Percentiles rank a stretch among this genome's conserved stretches.
These are phyloP conservation scores for Pogona vitticeps DNA, from an alignment of 2,113 vertebrate species.

Conservation along the genomic window DNA sequence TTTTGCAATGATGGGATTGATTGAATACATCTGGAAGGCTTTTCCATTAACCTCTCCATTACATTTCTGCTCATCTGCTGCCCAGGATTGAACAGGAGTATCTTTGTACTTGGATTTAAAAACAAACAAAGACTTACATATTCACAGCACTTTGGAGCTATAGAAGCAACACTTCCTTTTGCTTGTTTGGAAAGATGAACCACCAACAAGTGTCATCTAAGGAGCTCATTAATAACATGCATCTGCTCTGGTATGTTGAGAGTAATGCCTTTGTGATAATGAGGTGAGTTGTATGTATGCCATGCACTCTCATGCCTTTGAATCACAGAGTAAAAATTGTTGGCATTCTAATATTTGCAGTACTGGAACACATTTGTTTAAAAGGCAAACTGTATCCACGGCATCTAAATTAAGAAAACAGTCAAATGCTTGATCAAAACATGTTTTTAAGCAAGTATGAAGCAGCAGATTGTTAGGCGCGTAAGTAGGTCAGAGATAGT, in stretches of 20 bases:
- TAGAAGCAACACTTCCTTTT: neutral
- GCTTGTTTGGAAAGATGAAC: neutral
- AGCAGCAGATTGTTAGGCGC: slow-evolving; percentile 74
- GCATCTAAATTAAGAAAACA: slow-evolving; percentile 56
- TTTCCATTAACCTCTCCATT: no score
- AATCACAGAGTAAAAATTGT: slow-evolving; percentile 15
- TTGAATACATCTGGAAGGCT: no score
- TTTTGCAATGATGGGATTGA: no score
- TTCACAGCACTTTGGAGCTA: neutral
- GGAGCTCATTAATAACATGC: slow-evolving; percentile 21
- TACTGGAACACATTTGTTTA: slow-evolving; percentile 34
- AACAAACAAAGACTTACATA: no score
- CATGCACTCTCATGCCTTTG: neutral
- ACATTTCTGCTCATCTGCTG: neutral
- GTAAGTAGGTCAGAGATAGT: slow-evolving; percentile 81
- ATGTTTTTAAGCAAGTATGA: slow-evolving; percentile 65
- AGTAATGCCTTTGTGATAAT: slow-evolving; percentile 33
- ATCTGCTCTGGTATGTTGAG: slow-evolving; percentile 17
- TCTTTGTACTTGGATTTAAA: neutral
- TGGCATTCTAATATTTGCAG: slow-evolving; percentile 19
- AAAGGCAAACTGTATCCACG: slow-evolving; percentile 22
- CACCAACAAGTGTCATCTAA: slow-evolving; percentile 7
- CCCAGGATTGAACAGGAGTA: no score
- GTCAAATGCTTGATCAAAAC: slow-evolving; percentile 73
- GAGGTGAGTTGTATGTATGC: slow-evolving; percentile 23